These are phyloP conservation scores for Tetrao urogallus DNA, from an alignment of 2,113 vertebrate species.

Conservation along the genomic window DNA sequence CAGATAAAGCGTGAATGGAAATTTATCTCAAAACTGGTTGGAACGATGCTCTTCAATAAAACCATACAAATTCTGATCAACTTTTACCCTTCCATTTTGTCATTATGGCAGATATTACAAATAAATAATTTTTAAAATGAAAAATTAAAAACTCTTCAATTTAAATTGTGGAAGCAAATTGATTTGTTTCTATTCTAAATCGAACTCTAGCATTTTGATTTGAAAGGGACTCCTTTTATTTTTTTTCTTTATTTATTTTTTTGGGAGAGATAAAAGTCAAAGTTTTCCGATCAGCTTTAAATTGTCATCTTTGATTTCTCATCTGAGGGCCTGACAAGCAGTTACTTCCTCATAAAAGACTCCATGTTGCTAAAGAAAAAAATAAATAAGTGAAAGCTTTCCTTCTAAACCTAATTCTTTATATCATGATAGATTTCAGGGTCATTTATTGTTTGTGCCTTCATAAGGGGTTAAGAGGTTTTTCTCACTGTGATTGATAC, in stretches of 20 bases:
- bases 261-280: background rate
- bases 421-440: background rate
- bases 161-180: background rate
- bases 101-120: background rate
- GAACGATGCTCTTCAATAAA: background rate
- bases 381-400: slow-evolving; percentile 31
- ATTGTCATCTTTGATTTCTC: background rate
- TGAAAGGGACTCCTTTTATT: background rate
- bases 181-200: background rate
- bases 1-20: background rate
- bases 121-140: background rate
- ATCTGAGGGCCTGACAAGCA: background rate
- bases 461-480: slow-evolving; percentile 39
- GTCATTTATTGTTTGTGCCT: background rate
- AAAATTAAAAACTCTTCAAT: background rate
- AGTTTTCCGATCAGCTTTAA: background rate
- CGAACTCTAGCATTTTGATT: background rate
- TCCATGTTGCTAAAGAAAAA: background rate
- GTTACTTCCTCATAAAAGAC: background rate
- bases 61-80: background rate
- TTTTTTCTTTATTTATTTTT: background rate
- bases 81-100: background rate
- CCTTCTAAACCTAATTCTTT: slow-evolving; percentile 5
- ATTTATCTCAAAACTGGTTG: background rate
- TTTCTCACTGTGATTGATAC: slow-evolving; percentile 43